Evolutionary conservation across 2,888 invertebrate species (phyloP).

Genomic region (Tyria jacobaeae): DNA sequence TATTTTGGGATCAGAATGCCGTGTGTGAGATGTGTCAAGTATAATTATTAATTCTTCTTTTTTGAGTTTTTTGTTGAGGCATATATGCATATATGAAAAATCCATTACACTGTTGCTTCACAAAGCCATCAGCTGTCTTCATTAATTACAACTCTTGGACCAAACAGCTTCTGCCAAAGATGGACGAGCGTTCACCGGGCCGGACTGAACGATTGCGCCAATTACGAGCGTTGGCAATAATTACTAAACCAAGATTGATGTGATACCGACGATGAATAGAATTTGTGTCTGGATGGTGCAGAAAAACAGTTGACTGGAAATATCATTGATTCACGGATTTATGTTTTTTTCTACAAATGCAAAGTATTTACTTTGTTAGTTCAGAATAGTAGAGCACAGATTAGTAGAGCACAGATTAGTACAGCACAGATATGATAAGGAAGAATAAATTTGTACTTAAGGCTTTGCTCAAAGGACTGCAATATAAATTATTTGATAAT

Average conservation of each 20-base stretch:
- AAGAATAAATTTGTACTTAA: no score
- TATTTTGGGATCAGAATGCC: no score
- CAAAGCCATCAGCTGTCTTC: slow-evolving; percentile 17
- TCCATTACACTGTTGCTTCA: not conserved
- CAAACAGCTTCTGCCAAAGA: slow-evolving; percentile 55
- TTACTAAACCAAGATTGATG: slow-evolving; percentile 61
- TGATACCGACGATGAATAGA: slow-evolving; percentile 34
- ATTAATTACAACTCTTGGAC: slow-evolving; percentile 40
- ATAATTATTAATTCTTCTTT: not conserved
- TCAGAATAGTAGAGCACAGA: no score
- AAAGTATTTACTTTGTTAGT: no score
- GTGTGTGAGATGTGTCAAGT: no score
- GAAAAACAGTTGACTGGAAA: not conserved
- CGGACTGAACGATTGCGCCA: slow-evolving; percentile 54
- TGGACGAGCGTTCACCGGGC: slow-evolving; percentile 35
- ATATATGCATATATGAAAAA: not conserved
- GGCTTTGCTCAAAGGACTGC: no score
- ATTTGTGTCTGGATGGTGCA: not conserved
- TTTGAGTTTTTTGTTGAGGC: not conserved
- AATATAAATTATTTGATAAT: no score
- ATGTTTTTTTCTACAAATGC: no score
- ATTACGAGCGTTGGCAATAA: slow-evolving; percentile 51
- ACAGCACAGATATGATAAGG: no score
- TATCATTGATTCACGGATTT: no score
- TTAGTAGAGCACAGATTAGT: no score